Conservation (phyloP, 2,888 invertebrate genomes). For the Caenorhabditis plicata region DNA sequence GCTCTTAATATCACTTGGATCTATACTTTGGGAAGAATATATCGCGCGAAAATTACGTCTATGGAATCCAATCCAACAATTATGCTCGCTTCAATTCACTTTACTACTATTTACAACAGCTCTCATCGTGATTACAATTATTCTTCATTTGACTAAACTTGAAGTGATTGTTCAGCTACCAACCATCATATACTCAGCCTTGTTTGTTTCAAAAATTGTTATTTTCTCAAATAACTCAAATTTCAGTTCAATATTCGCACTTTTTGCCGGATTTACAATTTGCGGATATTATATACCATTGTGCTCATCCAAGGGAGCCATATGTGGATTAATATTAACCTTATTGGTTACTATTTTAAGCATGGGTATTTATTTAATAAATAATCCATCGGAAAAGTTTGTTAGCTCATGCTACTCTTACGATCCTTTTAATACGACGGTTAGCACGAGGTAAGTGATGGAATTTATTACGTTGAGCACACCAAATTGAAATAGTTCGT, state of each 20-base stretch:
- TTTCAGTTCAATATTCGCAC: conserved; percentile 38
- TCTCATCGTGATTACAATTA: conserved; percentile 13
- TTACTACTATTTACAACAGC: conserved; percentile 24
- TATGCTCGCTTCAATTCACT: conserved; percentile 31
- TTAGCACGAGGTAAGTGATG: neutral
- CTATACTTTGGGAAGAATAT: conserved; percentile 37
- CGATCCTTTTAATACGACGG: conserved; percentile 1
- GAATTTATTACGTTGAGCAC: too few relatives aligned
- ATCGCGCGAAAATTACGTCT: conserved; percentile 17
- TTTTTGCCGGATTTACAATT: conserved; percentile 31
- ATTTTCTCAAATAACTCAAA: neutral
- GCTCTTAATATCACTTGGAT: conserved; percentile 17
- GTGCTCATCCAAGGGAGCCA: conserved; percentile 35
- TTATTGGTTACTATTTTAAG: conserved; percentile 9
- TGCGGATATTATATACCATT: conserved; percentile 51
- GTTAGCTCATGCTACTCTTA: conserved; percentile 22
- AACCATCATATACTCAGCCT: conserved; percentile 23
- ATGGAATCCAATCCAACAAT: conserved; percentile 31
- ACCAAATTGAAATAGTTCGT: too few relatives aligned
- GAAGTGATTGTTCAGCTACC: conserved; percentile 16
- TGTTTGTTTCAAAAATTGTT: conserved; percentile 20
- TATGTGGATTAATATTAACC: conserved; percentile 25
- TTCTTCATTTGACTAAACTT: conserved; percentile 10
- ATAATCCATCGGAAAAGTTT: conserved; percentile 19
- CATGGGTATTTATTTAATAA: conserved; percentile 13